Conservation (phyloP, 2,113 vertebrate species). For the Theropithecus gelada region DNA sequence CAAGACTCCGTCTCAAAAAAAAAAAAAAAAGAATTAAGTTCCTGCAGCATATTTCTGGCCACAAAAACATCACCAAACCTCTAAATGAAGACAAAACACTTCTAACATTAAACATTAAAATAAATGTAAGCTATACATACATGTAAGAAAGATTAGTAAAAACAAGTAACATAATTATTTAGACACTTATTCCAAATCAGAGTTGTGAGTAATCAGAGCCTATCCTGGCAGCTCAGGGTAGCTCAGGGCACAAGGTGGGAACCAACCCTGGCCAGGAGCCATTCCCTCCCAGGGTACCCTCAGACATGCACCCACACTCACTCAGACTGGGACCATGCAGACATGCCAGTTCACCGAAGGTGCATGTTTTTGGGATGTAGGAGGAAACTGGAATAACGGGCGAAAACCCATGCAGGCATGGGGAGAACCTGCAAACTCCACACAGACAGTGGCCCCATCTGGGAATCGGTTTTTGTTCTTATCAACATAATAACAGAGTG, state of each 20-base stretch:
- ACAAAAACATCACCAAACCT: background rate
- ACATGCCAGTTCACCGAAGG: accelerated
- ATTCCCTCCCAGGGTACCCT: background rate
- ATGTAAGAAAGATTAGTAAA: background rate
- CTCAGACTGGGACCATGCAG: background rate
- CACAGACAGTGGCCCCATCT: background rate
- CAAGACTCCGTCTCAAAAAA: too few species aligned
- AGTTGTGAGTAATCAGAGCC: background rate
- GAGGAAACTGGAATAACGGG: background rate
- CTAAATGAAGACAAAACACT: background rate
- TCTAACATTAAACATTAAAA: background rate
- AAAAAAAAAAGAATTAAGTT: background rate
- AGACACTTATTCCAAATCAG: background rate
- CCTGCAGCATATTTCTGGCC: background rate
- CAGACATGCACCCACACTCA: background rate
- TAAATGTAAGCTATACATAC: background rate
- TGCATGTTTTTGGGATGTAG: background rate
- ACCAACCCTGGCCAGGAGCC: background rate
- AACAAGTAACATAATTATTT: background rate
- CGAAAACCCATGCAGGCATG: background rate
- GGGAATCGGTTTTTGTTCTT: background rate
- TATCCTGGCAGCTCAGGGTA: background rate
- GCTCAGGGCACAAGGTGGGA: background rate
- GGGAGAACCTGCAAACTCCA: background rate
- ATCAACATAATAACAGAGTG: background rate